Evolutionary conservation across 2,797 vertebrate species (phyloP).

Genomic region (Mallotus villosus): DNA sequence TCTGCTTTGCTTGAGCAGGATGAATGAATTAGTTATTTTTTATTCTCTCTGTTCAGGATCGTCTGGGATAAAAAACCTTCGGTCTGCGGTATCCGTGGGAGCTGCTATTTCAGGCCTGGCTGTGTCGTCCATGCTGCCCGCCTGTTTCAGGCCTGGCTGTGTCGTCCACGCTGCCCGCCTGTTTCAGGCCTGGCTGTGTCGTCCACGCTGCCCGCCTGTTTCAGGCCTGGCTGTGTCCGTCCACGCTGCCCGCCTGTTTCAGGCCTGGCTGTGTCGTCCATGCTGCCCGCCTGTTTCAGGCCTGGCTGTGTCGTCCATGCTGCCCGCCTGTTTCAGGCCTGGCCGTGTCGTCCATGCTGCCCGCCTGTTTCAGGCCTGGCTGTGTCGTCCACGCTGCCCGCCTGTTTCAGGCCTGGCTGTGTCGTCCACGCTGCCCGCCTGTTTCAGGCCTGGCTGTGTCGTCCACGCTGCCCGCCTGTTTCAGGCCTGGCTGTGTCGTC

Average conservation of each 20-base stretch:
- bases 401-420: conserved; percentile 70
- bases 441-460: too few relatives aligned
- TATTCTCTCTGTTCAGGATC: conserved; percentile 68
- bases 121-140: conserved; percentile 55
- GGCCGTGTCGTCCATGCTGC: too few relatives aligned
- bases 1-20: conserved; percentile 72
- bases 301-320: conserved; percentile 49
- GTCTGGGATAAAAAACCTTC: conserved; percentile 76
- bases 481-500: too few relatives aligned
- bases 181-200: too few relatives aligned
- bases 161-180: conserved; percentile 57
- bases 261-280: too few relatives aligned
- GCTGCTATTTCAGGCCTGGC: conserved; percentile 74
- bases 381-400: too few relatives aligned
- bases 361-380: too few relatives aligned
- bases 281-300: conserved; percentile 76
- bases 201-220: too few relatives aligned
- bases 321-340: too few relatives aligned
- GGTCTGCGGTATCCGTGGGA: conserved; percentile 69
- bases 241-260: conserved; percentile 64
- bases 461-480: too few relatives aligned
- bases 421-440: conserved; percentile 57
- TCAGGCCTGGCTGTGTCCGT: conserved; percentile 53
- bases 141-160: conserved; percentile 55
- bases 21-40: conserved; percentile 70